Evolutionary conservation across 2,797 vertebrate species (phyloP).

Genomic region (Pipistrellus pipistrellus): DNA sequence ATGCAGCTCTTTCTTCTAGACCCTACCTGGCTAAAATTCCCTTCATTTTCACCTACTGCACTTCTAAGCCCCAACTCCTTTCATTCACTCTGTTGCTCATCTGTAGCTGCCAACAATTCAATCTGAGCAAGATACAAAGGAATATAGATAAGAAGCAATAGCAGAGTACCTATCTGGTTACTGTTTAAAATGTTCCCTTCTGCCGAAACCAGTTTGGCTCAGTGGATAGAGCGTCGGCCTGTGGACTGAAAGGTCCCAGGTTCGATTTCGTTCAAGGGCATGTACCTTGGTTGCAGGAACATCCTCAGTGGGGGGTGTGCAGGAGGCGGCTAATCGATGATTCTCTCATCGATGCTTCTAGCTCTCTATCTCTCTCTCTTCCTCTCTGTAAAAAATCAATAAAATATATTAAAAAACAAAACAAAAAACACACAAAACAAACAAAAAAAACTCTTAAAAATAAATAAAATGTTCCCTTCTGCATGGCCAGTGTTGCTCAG

Average conservation of each 20-base stretch:
- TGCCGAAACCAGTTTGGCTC: not conserved
- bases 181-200: not conserved
- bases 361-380: too few species aligned
- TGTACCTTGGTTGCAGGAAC: too few species aligned
- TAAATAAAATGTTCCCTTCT: not conserved
- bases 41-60: not conserved
- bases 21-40: not conserved
- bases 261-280: too few species aligned
- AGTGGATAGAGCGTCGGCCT: too few species aligned
- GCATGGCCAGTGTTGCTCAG: not conserved
- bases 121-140: not conserved
- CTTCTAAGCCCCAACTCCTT: not conserved
- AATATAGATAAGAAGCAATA: not conserved
- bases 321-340: too few species aligned
- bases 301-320: too few species aligned
- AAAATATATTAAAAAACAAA: too few species aligned
- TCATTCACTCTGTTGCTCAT: not conserved
- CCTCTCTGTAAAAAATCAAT: too few species aligned
- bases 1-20: not conserved
- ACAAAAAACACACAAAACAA: too few species aligned
- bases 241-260: too few species aligned
- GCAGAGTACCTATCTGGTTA: not conserved
- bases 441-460: too few species aligned
- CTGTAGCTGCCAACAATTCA: slow-evolving; percentile 1
- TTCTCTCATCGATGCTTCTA: too few species aligned